Evolutionary conservation across 2,797 vertebrate genomes (phyloP).

Genomic region (Spea hammondii): DNA sequence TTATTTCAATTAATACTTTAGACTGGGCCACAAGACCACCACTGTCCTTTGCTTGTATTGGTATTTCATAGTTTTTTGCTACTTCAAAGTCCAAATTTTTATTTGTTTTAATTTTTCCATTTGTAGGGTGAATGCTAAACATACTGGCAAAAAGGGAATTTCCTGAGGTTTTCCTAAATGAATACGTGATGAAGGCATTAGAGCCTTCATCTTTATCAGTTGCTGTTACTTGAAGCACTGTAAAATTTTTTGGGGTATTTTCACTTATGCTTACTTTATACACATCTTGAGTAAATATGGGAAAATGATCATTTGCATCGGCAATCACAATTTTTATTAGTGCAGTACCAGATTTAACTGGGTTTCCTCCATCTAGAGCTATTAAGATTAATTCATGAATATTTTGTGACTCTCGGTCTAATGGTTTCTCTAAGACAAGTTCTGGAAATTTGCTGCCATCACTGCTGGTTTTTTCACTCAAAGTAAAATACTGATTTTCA

Average conservation of each 20-base stretch:
- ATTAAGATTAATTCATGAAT: conserved; percentile 69
- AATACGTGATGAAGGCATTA: conserved; percentile 65
- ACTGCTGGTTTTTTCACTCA: conserved; percentile 65
- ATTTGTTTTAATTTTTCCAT: conserved; percentile 56
- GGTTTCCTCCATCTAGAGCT: conserved; percentile 73
- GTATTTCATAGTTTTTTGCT: conserved; percentile 63
- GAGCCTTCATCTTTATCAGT: conserved; percentile 68
- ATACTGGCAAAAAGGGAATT: conserved; percentile 37
- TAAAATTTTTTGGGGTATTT: conserved; percentile 60
- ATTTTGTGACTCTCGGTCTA: conserved; percentile 71
- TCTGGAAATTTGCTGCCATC: conserved; percentile 63
- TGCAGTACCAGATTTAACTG: conserved; percentile 66
- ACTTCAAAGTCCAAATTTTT: conserved; percentile 66
- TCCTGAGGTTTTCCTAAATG: conserved; percentile 58
- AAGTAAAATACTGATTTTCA: conserved; percentile 66
- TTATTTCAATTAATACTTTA: conserved; percentile 68
- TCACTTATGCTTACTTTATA: conserved; percentile 58
- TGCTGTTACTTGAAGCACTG: conserved; percentile 64
- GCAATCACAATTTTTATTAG: conserved; percentile 65
- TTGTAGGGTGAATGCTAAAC: conserved; percentile 59
- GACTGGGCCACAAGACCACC: conserved; percentile 66
- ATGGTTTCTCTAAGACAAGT: conserved; percentile 67
- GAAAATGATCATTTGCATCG: conserved; percentile 25
- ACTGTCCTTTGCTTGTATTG: conserved; percentile 69
- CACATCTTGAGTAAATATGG: conserved; percentile 6